A percentile compares a stretch with the other conserved stretches of the same genome.
Evolutionary conservation across 2,113 vertebrate species (phyloP).

Genomic region (Aythya baeri): DNA sequence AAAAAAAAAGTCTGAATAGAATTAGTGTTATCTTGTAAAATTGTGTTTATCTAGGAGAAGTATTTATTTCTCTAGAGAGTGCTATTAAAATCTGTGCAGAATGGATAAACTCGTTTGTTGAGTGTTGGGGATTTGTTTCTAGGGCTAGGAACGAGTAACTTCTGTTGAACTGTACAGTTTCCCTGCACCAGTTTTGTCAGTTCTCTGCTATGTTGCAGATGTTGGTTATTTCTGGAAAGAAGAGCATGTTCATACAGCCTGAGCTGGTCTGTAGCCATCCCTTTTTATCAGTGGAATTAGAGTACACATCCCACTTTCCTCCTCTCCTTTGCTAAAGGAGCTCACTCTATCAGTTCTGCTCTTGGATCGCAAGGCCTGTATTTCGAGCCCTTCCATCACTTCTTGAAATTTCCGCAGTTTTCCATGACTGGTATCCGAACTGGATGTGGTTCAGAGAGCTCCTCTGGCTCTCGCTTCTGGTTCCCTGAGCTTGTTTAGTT

Average conservation of each 20-base stretch:
- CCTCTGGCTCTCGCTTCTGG: background rate
- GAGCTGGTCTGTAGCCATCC: background rate
- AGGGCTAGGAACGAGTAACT: background rate
- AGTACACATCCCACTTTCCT: background rate
- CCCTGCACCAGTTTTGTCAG: background rate
- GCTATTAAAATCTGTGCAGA: background rate
- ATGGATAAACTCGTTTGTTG: background rate
- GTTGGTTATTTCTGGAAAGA: background rate
- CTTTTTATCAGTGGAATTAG: background rate
- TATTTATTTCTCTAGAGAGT: background rate
- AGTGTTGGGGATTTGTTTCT: background rate
- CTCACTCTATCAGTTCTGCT: background rate
- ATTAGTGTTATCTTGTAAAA: background rate
- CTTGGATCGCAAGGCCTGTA: background rate
- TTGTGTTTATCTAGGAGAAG: constrained; percentile 14
- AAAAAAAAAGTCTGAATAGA: background rate
- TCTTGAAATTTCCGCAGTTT: background rate
- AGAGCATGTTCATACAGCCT: rapidly evolving
- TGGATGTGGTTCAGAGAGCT: background rate
- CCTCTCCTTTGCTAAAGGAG: background rate
- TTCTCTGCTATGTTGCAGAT: background rate
- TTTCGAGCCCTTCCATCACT: background rate
- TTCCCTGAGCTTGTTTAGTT: background rate
- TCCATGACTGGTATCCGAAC: background rate
- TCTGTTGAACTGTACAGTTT: background rate